These are phyloP conservation scores for Drosophila tanythrix DNA, from an alignment of 2,888 invertebrate species.

Conservation along the genomic window DNA sequence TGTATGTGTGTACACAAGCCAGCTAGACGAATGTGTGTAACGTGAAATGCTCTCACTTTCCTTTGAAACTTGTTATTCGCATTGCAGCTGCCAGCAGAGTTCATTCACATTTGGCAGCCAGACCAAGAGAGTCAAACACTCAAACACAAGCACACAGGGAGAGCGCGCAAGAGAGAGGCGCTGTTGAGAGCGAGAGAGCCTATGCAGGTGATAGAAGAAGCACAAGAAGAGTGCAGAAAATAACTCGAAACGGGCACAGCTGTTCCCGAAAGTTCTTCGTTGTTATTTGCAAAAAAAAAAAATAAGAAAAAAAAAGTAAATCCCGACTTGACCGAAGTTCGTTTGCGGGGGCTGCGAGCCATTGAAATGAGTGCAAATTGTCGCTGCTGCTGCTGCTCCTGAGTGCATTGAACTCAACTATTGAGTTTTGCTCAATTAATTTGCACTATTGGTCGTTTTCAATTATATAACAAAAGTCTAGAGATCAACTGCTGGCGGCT, in stretches of 20 bases:
- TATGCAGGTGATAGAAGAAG: conserved; percentile 42
- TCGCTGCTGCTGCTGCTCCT: conserved; percentile 23
- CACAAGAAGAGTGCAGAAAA: conserved; percentile 20
- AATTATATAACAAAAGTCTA: conserved; percentile 40
- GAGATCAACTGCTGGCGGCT: conserved; percentile 14
- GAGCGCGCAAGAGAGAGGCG: conserved; percentile 17
- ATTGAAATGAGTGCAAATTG: conserved; percentile 77
- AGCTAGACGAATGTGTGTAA: conserved; percentile 45
- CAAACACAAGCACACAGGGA: background rate
- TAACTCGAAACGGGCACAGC: conserved; percentile 64
- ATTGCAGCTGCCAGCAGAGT: conserved; percentile 71
- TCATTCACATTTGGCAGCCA: conserved; percentile 79
- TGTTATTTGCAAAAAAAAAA: conserved; percentile 11
- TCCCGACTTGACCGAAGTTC: conserved; percentile 45
- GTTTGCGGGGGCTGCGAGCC: conserved; percentile 50
- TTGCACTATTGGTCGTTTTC: conserved; percentile 33
- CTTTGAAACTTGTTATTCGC: conserved; percentile 83
- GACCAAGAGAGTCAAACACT: conserved; percentile 33
- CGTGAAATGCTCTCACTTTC: conserved; percentile 85
- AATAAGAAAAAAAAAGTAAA: conserved; percentile 30
- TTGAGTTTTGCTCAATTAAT: conserved; percentile 36
- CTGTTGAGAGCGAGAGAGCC: conserved; percentile 29
- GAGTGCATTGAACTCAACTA: conserved; percentile 71
- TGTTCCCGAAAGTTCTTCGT: conserved; percentile 75
- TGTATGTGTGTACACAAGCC: background rate